Percentiles rank a stretch among this genome's conserved stretches.
These are phyloP conservation scores for Propithecus perrieri DNA, from an alignment of 2,797 vertebrate genomes.

Conservation along the genomic window DNA sequence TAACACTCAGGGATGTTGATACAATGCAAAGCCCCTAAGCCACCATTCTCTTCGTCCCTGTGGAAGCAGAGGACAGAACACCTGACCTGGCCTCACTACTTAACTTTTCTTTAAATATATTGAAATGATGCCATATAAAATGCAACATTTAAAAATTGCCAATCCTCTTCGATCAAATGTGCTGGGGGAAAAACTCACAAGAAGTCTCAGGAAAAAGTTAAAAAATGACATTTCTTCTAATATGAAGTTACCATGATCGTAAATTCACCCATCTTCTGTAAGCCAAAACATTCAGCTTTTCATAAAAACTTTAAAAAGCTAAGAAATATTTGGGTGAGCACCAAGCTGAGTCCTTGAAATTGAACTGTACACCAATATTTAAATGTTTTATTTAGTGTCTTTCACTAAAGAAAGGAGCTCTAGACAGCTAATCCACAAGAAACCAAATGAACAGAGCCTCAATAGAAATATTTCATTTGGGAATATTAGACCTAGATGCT, in stretches of 20 bases:
- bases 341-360: neutral
- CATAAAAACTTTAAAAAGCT: neutral
- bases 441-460: neutral
- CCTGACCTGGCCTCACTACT: neutral
- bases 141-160: neutral
- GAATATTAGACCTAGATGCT: neutral
- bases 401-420: neutral
- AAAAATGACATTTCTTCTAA: neutral
- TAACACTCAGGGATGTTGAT: neutral
- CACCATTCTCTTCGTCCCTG: neutral
- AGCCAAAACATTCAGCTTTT: slow-evolving; percentile 6
- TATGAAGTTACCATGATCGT: neutral
- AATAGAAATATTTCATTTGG: neutral
- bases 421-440: neutral
- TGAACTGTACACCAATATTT: neutral
- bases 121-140: neutral
- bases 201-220: neutral
- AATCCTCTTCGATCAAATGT: neutral
- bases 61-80: neutral
- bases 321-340: neutral
- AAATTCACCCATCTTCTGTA: neutral
- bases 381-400: neutral
- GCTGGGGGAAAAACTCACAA: neutral
- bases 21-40: neutral
- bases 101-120: neutral